Evolutionary conservation across 2,113 vertebrate genomes (phyloP).

Genomic region (Ctenomys sociabilis): DNA sequence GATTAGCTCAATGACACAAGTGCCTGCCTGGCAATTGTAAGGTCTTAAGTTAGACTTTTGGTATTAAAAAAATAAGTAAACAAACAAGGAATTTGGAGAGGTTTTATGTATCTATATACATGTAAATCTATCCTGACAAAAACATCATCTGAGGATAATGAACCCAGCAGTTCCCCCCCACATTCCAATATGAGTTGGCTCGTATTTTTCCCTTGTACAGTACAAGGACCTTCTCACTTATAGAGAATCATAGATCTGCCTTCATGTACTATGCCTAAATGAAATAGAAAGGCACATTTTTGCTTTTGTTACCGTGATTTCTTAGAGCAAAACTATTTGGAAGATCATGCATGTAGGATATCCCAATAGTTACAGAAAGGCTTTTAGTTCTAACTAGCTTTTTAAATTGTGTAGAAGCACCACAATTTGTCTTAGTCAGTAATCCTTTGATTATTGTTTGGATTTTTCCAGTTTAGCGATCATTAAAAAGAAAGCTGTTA

Average conservation of each 20-base stretch:
- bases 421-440: neutral
- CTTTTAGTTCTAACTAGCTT: conserved; percentile 14
- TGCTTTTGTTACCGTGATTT: neutral
- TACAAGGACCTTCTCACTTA: neutral
- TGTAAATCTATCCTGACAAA: neutral
- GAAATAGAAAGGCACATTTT: neutral
- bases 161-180: neutral
- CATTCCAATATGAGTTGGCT: neutral
- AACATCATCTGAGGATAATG: neutral
- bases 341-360: neutral
- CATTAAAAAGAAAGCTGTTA: neutral
- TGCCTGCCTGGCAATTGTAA: no score
- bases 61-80: no score
- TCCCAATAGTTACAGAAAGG: neutral
- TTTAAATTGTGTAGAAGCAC: neutral
- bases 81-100: neutral
- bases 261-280: neutral
- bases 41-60: no score
- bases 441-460: neutral
- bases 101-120: neutral
- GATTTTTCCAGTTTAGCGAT: neutral
- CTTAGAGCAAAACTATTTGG: neutral
- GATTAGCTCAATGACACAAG: no score
- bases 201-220: neutral
- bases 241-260: neutral